These are phyloP conservation scores for Lethrus apterus DNA, from an alignment of 1,140 invertebrate genomes.

Conservation along the genomic window DNA sequence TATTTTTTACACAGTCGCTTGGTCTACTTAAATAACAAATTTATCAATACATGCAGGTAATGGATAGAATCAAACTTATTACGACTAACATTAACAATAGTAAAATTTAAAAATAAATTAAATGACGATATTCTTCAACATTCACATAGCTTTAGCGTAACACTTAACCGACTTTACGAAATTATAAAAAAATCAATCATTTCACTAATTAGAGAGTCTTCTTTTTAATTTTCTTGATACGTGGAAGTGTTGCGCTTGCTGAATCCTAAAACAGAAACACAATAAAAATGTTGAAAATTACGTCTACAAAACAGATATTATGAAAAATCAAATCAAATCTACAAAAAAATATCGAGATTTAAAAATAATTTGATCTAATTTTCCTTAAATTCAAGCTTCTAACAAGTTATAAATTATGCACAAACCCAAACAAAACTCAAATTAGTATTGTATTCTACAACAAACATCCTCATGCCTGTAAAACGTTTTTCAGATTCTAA, in stretches of 20 bases:
- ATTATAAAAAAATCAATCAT: conserved; percentile 9
- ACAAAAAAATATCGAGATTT: conserved; percentile 19
- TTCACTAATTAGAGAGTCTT: conserved; percentile 30
- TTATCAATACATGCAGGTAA: conserved; percentile 7
- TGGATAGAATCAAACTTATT: too few relatives aligned
- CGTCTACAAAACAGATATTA: conserved; percentile 8
- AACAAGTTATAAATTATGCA: conserved; percentile 9
- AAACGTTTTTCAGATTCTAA: conserved; percentile 5
- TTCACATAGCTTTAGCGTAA: conserved; percentile 11
- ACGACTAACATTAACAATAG: conserved; percentile 9
- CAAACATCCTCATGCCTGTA: conserved; percentile 13
- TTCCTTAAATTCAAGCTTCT: conserved; percentile 26
- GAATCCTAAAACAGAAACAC: conserved; percentile 31
- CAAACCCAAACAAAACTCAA: too few relatives aligned
- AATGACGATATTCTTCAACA: conserved; percentile 7
- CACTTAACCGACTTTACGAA: conserved; percentile 9
- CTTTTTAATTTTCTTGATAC: conserved; percentile 38
- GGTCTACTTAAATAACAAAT: conserved; percentile 8
- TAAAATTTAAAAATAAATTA: conserved; percentile 14
- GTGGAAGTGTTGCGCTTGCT: conserved; percentile 37
- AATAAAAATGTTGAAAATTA: conserved; percentile 1
- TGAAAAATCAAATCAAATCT: conserved; percentile 17
- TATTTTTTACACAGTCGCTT: conserved; percentile 7
- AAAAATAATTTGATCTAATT: conserved; percentile 28
- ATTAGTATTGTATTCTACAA: conserved; percentile 2